Conservation (phyloP, 2,113 vertebrate genomes). For the Odontophorus gujanensis region DNA sequence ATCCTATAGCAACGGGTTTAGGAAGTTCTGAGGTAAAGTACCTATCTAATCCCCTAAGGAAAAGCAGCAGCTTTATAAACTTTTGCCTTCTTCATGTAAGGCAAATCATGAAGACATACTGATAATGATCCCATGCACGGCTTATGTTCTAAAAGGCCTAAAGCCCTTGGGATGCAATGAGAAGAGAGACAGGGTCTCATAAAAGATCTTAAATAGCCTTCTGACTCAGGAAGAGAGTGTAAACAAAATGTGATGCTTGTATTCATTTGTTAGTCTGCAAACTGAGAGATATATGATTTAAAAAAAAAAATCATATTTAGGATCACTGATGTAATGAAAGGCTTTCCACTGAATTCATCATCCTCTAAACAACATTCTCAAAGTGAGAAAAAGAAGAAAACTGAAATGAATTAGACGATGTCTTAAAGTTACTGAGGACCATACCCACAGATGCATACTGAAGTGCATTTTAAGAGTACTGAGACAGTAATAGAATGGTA, state of each 20-base stretch:
- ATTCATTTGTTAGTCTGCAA: not conserved
- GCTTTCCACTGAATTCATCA: not conserved
- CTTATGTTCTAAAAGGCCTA: not conserved
- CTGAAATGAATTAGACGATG: rapidly evolving
- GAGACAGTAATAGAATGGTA: not conserved
- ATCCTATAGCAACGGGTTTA: not conserved
- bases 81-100: not conserved
- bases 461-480: not conserved
- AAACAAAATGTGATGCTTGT: not conserved
- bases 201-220: not conserved
- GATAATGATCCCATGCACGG: rapidly evolving
- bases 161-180: not conserved
- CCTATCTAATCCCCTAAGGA: not conserved
- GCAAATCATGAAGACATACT: not conserved
- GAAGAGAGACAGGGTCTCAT: not conserved
- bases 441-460: not conserved
- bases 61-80: not conserved
- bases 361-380: not conserved
- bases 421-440: not conserved
- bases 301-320: not conserved
- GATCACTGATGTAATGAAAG: not conserved
- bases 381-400: not conserved
- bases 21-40: not conserved
- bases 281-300: not conserved
- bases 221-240: not conserved